These are phyloP conservation scores for Lanistes nyassanus DNA, from an alignment of 1,140 invertebrate genomes.

Conservation along the genomic window DNA sequence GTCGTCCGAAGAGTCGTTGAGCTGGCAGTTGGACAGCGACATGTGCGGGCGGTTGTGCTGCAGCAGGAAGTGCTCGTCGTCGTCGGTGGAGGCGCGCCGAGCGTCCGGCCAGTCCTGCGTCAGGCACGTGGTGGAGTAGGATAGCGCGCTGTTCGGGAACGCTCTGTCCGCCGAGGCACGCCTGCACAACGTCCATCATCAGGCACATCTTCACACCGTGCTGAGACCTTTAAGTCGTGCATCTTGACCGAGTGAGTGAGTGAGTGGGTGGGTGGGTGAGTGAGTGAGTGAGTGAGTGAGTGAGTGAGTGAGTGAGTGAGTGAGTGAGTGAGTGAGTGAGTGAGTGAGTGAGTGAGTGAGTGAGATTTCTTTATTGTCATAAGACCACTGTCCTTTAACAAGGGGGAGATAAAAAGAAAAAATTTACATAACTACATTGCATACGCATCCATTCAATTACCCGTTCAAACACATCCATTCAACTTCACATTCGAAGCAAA, in stretches of 20 bases:
- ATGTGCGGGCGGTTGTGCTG: not conserved
- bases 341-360: conserved; percentile 3
- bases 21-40: conserved; percentile 26
- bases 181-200: too few species aligned
- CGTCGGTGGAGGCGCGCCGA: conserved; percentile 16
- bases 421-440: too few species aligned
- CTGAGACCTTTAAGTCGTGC: not conserved
- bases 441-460: too few species aligned
- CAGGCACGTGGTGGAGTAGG: conserved; percentile 21
- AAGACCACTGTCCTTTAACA: too few species aligned
- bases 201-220: too few species aligned
- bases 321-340: conserved; percentile 6
- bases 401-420: too few species aligned
- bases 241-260: not conserved
- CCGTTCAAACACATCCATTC: too few species aligned
- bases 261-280: too few species aligned
- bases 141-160: conserved; percentile 16
- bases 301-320: not conserved
- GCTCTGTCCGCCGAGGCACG: not conserved
- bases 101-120: not conserved
- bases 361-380: too few species aligned
- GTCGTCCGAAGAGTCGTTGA: conserved; percentile 38
- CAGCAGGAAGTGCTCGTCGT: conserved; percentile 1
- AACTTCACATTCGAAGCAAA: too few species aligned
- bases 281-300: too few species aligned